Evolutionary conservation across 1,140 invertebrate species (phyloP), one percentile per base, ranked within the genome.

Genomic region (Musca domestica): DNA sequence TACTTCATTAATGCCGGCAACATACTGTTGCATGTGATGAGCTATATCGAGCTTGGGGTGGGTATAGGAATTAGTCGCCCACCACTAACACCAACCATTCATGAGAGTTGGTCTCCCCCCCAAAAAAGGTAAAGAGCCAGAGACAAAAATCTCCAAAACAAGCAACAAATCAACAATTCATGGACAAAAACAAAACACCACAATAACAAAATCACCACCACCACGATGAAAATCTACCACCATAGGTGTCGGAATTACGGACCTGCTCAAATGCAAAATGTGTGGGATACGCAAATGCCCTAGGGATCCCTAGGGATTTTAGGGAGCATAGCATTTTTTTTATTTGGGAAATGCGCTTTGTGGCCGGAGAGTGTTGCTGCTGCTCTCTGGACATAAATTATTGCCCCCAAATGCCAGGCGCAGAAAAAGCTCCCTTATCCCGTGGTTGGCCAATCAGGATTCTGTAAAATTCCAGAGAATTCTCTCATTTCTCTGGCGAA

Each of bases 391-490:
- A 9, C 56, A 61, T 61, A 61, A 61, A 34, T 61, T 61, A 41
- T 20, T 25, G 64, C 27, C 51, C 27, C 51, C 10, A 66, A 15
- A 14, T n/a, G 15, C 64, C 76, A 74, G 74, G 76, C 76, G 76
- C 72, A 71, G 22, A 7, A 58, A 64, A 74, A 73, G 75, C 74
- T 73, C 76, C 76, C 76, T 71, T 75, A 72, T 69, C 47, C 47
- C 0, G 1, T 9, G 2, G 48, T 17, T 64, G 61, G 63, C 76
- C 76, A 78, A 78, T 78, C 74, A 67, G 66, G 34, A 6, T 0
- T 7, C 14, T 10, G 23, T 54, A 56, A 58, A 71, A 75, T 68
- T 68, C 71, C 74, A 70, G 74, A 72, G 74, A 76, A 70, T 69
- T 67, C 68, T 25, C 58, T 27, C 15, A 41, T 41, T 52, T 22